These are phyloP conservation scores for Luperina testacea DNA, from an alignment of 2,888 invertebrate genomes.

Conservation along the genomic window DNA sequence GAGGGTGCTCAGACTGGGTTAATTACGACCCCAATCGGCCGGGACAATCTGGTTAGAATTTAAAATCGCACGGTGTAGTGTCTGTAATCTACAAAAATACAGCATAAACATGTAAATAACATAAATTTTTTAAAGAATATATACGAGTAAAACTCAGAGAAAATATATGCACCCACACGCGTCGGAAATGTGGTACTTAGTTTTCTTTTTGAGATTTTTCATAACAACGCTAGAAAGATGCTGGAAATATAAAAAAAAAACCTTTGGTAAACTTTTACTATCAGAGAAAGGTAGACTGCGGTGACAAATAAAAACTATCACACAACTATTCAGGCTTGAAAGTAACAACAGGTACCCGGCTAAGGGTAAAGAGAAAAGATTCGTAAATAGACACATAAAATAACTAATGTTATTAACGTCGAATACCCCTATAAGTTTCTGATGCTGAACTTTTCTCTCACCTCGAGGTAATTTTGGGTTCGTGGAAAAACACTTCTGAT, in stretches of 20 bases:
- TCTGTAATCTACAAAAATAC: slow-evolving; percentile 12
- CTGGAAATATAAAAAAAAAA: slow-evolving; percentile 29
- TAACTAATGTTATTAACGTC: slow-evolving; percentile 51
- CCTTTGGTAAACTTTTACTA: slow-evolving; percentile 16
- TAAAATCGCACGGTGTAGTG: not conserved
- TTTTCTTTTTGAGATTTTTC: slow-evolving; percentile 35
- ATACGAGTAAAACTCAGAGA: slow-evolving; percentile 12
- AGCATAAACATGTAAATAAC: slow-evolving; percentile 1
- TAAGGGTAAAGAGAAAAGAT: slow-evolving; percentile 17
- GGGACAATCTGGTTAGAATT: not conserved
- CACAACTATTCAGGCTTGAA: slow-evolving; percentile 9
- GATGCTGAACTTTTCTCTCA: slow-evolving; percentile 67
- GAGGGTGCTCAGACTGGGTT: slow-evolving; percentile 22
- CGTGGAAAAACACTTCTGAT: slow-evolving; percentile 83
- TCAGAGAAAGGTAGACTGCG: not conserved
- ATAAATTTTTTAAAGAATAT: slow-evolving; percentile 20
- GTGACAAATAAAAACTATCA: slow-evolving; percentile 23
- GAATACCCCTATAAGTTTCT: slow-evolving; percentile 50
- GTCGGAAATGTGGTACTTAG: slow-evolving; percentile 14
- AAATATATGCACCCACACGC: slow-evolving; percentile 34
- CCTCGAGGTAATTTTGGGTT: slow-evolving; percentile 79
- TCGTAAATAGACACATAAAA: slow-evolving; percentile 42
- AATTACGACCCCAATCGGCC: slow-evolving; percentile 4
- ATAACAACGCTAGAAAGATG: slow-evolving; percentile 26
- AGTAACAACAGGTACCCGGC: slow-evolving; percentile 3